phyloP scores from a whole-genome alignment of 2,113 vertebrate genomes.

The Tenebrosternarchus preto region DNA sequence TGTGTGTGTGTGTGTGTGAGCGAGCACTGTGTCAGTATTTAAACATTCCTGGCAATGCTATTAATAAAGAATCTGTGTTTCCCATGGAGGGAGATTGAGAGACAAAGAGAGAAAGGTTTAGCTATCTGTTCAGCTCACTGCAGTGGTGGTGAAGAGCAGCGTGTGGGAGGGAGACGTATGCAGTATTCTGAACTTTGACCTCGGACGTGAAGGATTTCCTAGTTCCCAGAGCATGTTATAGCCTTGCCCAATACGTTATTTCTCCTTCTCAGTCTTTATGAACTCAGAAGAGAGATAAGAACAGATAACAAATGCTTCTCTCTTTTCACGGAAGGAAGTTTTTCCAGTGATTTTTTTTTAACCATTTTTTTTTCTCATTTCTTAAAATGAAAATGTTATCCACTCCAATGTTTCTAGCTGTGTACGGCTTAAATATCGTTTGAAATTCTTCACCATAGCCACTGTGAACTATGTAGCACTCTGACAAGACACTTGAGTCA shows the following conservation, averaged over 20 bases:
- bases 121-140: constrained; percentile 6
- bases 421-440: background rate
- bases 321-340: background rate
- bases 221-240: constrained; percentile 41
- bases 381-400: background rate
- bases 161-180: background rate
- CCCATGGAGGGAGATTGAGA: constrained; percentile 13
- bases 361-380: background rate
- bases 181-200: constrained; percentile 40
- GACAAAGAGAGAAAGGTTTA: background rate
- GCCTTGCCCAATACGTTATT: constrained; percentile 39
- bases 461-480: constrained; percentile 16
- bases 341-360: background rate
- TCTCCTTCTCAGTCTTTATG: constrained; percentile 16
- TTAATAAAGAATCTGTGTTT: constrained; percentile 54
- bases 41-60: constrained; percentile 48
- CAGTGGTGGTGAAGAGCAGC: too few relatives aligned
- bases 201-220: constrained; percentile 46
- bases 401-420: too few relatives aligned
- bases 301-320: constrained; percentile 7
- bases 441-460: constrained; percentile 8
- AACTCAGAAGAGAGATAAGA: constrained; percentile 15
- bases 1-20: background rate
- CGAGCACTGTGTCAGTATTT: constrained; percentile 36
- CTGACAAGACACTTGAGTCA: constrained; percentile 39